A percentile compares a stretch with the other conserved stretches of the same genome.
Evolutionary conservation across 2,113 vertebrate genomes (phyloP).

Genomic region (Spea bombifrons): DNA sequence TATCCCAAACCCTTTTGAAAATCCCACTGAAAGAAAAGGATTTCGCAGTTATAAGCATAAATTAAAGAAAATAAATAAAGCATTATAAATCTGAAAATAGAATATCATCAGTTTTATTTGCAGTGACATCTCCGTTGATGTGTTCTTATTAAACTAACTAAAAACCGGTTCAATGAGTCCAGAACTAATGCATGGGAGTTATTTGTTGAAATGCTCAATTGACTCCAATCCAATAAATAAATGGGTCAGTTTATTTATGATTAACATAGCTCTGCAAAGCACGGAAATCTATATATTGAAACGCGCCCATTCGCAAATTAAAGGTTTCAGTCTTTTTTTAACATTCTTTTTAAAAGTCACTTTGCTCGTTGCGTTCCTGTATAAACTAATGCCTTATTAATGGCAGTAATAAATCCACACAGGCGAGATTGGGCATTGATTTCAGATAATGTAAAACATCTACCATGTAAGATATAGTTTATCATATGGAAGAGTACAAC

Average conservation of each 20-base stretch:
- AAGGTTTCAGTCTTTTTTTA: constrained; percentile 18
- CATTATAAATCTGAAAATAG: too few species aligned
- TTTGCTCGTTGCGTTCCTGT: background rate
- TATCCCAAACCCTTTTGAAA: too few species aligned
- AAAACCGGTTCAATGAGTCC: too few species aligned
- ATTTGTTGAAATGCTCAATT: background rate
- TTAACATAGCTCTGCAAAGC: background rate
- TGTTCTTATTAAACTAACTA: too few species aligned
- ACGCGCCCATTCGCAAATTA: constrained; percentile 8
- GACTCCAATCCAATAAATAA: background rate
- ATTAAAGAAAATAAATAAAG: too few species aligned
- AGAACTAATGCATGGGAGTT: too few species aligned
- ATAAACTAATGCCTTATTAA: constrained; percentile 26
- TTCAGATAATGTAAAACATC: constrained; percentile 34
- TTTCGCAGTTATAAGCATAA: too few species aligned
- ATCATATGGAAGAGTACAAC: too few species aligned
- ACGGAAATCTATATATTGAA: constrained; percentile 12
- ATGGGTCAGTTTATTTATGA: constrained; percentile 1
- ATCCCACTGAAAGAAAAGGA: too few species aligned
- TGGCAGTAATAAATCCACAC: constrained; percentile 29
- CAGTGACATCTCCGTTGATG: too few species aligned
- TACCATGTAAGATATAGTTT: background rate
- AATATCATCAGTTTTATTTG: too few species aligned
- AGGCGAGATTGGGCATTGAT: constrained; percentile 37
- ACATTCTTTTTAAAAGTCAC: constrained; percentile 15